Evolutionary conservation across 2,797 vertebrate species (phyloP).

Genomic region (Yasuhikotakia modesta): DNA sequence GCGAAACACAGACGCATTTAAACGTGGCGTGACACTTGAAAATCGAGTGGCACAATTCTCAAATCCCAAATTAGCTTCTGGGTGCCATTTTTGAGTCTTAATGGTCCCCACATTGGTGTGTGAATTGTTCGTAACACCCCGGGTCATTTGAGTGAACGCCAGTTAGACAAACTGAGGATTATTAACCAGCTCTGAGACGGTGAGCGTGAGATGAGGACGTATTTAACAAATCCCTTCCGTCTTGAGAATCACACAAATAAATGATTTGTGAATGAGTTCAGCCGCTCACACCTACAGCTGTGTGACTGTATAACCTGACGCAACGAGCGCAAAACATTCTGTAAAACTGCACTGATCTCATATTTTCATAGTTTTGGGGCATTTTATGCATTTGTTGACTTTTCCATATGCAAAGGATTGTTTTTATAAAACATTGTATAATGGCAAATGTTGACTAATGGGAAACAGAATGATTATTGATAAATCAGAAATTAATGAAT

Average conservation of each 20-base stretch:
- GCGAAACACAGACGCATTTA: slow-evolving; percentile 24
- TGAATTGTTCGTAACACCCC: slow-evolving; percentile 37
- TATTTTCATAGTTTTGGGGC: slow-evolving; percentile 9
- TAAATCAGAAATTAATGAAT: too few species aligned
- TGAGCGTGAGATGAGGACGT: slow-evolving; percentile 1
- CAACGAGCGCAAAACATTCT: too few species aligned
- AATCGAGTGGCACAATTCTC: slow-evolving; percentile 45
- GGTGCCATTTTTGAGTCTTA: slow-evolving; percentile 29
- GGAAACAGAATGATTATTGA: too few species aligned
- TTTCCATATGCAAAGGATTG: too few species aligned
- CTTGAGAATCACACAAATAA: neutral
- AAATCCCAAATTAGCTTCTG: slow-evolving; percentile 39
- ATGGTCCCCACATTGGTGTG: slow-evolving; percentile 14
- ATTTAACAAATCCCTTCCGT: slow-evolving; percentile 28
- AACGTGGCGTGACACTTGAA: slow-evolving; percentile 42
- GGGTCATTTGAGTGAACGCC: slow-evolving; percentile 47
- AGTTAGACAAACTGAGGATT: slow-evolving; percentile 28
- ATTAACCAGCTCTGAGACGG: slow-evolving; percentile 23
- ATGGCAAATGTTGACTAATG: too few species aligned
- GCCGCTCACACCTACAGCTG: slow-evolving; percentile 16
- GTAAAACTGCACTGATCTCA: slow-evolving; percentile 17
- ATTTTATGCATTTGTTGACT: neutral
- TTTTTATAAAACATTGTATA: too few species aligned
- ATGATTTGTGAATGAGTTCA: slow-evolving; percentile 24
- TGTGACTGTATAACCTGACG: slow-evolving; percentile 24